Evolutionary conservation across 1,140 invertebrate species (phyloP).

Genomic region (Akabosia matsudoensis): DNA sequence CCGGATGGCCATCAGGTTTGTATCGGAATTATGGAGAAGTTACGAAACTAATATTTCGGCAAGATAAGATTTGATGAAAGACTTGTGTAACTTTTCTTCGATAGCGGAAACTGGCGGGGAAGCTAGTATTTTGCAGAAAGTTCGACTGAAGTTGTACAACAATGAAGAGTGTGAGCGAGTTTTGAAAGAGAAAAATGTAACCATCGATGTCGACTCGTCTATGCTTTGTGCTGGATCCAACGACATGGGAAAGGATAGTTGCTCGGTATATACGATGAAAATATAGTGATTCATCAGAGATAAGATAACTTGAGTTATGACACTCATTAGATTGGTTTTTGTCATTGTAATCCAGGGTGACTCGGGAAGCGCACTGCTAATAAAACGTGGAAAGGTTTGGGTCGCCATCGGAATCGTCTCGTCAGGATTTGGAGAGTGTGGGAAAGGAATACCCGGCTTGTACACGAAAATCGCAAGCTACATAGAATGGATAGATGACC

Average conservation of each 20-base stretch:
- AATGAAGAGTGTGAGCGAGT: background rate
- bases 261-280: background rate
- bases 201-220: background rate
- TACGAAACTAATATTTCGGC: background rate
- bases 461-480: constrained; percentile 51
- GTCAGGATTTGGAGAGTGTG: constrained; percentile 49
- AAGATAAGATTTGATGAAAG: background rate
- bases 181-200: background rate
- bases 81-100: background rate
- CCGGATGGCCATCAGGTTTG: constrained; percentile 26
- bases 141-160: background rate
- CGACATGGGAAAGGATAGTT: background rate
- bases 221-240: background rate
- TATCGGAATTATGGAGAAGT: no score
- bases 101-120: background rate
- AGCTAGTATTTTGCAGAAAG: background rate
- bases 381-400: constrained; percentile 37
- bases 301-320: background rate
- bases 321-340: no score
- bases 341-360: constrained; percentile 45
- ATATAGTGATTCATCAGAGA: background rate
- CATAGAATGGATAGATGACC: constrained; percentile 48
- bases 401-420: constrained; percentile 46
- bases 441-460: constrained; percentile 49
- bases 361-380: constrained; percentile 50